Evolutionary conservation across 2,797 vertebrate genomes (phyloP).

Genomic region (Amblyraja radiata): DNA sequence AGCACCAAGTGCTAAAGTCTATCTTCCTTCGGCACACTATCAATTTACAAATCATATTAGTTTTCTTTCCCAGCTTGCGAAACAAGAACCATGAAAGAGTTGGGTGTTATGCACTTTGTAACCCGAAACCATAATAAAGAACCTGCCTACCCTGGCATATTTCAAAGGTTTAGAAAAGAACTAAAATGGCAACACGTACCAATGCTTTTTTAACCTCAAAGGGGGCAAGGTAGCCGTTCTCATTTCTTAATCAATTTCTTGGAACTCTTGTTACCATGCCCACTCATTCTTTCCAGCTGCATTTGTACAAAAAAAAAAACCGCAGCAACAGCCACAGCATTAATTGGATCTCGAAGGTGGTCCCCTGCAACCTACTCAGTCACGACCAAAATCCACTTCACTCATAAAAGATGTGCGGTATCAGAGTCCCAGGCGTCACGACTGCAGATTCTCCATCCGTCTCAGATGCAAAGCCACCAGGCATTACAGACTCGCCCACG

Average conservation of each 20-base stretch:
- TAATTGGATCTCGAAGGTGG: constrained; percentile 20
- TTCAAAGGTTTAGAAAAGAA: too few species aligned
- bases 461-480: constrained; percentile 30
- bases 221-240: not conserved
- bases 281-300: constrained; percentile 18
- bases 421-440: constrained; percentile 24
- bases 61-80: not conserved
- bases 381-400: constrained; percentile 52
- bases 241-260: not conserved
- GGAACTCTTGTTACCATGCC: not conserved
- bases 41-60: not conserved
- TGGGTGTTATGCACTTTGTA: not conserved
- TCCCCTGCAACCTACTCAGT: constrained; percentile 42
- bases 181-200: too few species aligned
- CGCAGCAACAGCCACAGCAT: constrained; percentile 6
- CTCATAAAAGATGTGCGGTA: constrained; percentile 35
- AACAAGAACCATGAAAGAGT: not conserved
- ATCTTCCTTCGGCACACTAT: not conserved
- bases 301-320: not conserved
- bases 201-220: not conserved
- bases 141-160: not conserved
- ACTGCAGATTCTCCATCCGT: constrained; percentile 1
- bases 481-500: constrained; percentile 39
- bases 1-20: not conserved
- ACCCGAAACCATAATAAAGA: not conserved